Evolutionary conservation across 2,113 vertebrate genomes (phyloP), one percentile per base, ranked within the genome.

Genomic region (Pimephales promelas): DNA sequence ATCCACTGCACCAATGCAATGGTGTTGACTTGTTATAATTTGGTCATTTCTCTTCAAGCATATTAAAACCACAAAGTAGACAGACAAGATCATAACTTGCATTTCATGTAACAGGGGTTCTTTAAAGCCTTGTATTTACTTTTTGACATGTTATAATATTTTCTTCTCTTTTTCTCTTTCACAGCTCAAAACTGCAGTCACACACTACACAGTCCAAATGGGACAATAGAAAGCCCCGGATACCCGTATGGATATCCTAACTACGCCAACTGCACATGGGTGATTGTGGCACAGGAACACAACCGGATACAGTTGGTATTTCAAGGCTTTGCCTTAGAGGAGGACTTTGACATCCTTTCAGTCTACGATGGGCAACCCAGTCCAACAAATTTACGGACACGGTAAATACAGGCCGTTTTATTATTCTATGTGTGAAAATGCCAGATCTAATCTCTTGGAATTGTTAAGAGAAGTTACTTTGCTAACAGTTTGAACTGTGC

Each of bases 201-300:
- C 93, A 91, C 93, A 71, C 91, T 99, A 89, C 95, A 95, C 81
- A 97, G 93, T 89, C 96, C 97, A 76, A 99, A 99, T 36, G 98
- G 98, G 90, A 99, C 98, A 0, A 95, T 99, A 84, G 97, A 99
- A 92, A 99, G 98, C 90, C 98, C 97, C 0, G 98, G 98, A 83
- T 99, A 97, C 83, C 98, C 98, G 0, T 99, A 99, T 0, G 98
- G 98, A 87, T 99, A 99, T 89, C 98, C 98, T 82, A 99, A 99
- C 93, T 99, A 99, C 22, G 98, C 97, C 94, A 99, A 99, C 94
- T 99, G 98, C 91, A 98, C 97, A 0, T 99, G 98, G 98, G 98
- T 96, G 90, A 96, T 99, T 88, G 95, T 95, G 20, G 96, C 96
- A 0, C 95, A 96, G 71, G 96, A 97, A 88, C 96, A 98, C 92